Percentiles rank a stretch among this genome's conserved stretches.
These are phyloP conservation scores for Philaenus spumarius DNA, from an alignment of 1,140 invertebrate species.

Conservation along the genomic window DNA sequence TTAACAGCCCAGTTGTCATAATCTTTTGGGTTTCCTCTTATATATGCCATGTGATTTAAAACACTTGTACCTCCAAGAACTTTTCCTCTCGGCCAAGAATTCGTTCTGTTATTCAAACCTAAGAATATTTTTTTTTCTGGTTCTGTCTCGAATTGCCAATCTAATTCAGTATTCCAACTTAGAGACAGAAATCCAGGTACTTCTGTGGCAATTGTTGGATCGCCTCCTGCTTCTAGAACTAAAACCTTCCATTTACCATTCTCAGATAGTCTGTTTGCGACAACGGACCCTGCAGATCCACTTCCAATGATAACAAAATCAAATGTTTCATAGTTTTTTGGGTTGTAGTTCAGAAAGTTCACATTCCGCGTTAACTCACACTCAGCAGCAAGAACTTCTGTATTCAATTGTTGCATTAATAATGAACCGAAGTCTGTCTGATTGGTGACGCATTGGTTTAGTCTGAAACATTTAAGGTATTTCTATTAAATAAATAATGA, in stretches of 20 bases:
- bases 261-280: conserved; percentile 46
- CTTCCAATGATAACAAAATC: conserved; percentile 44
- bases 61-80: conserved; percentile 70
- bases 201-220: too few species aligned
- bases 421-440: too few species aligned
- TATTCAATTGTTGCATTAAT: too few species aligned
- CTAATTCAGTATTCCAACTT: too few species aligned
- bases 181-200: too few species aligned
- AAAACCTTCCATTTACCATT: conserved; percentile 27
- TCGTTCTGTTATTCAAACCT: conserved; percentile 39
- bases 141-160: too few species aligned
- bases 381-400: not conserved
- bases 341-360: not conserved
- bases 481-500: too few species aligned
- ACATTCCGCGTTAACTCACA: not conserved
- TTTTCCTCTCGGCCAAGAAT: conserved; percentile 52
- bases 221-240: too few species aligned
- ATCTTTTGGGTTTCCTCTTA: conserved; percentile 73
- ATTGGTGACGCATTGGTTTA: too few species aligned
- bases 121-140: too few species aligned
- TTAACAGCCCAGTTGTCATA: conserved; percentile 82
- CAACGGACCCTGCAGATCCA: conserved; percentile 48
- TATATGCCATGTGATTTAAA: conserved; percentile 83
- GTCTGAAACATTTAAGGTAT: too few species aligned
- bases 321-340: conserved; percentile 22